These are phyloP conservation scores for Lithophane leautieri DNA, from an alignment of 2,888 invertebrate species.

Conservation along the genomic window DNA sequence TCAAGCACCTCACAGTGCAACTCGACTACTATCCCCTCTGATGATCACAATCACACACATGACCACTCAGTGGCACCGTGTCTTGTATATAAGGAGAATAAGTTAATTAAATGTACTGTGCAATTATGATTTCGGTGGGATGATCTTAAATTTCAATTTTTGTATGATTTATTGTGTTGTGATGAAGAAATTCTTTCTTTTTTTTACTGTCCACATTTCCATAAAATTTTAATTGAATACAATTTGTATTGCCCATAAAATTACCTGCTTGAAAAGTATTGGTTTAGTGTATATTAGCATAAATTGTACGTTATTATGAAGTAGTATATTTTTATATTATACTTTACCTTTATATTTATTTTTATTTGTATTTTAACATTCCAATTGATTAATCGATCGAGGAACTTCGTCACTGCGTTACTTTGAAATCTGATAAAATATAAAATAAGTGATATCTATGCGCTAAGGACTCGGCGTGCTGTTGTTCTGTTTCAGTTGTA, in stretches of 20 bases:
- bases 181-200: conserved; percentile 47
- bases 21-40: conserved; percentile 95
- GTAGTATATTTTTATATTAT: conserved; percentile 64
- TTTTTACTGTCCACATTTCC: conserved; percentile 53
- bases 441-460: conserved; percentile 4
- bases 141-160: conserved; percentile 61
- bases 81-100: conserved; percentile 71
- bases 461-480: not conserved
- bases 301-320: conserved; percentile 54
- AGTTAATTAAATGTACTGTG: conserved; percentile 67
- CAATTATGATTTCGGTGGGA: conserved; percentile 66
- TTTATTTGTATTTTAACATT: conserved; percentile 66
- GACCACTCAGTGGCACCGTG: conserved; percentile 56
- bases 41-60: conserved; percentile 73
- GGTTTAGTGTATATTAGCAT: conserved; percentile 55
- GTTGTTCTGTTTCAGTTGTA: no score
- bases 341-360: conserved; percentile 60
- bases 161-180: conserved; percentile 62
- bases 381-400: conserved; percentile 55
- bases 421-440: conserved; percentile 21
- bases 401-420: conserved; percentile 32
- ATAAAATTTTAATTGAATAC: conserved; percentile 38
- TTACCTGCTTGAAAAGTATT: conserved; percentile 61
- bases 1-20: conserved; percentile 97
- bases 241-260: conserved; percentile 55